These are phyloP conservation scores for Colostygia pectinataria DNA, from an alignment of 2,888 invertebrate genomes.

Conservation along the genomic window DNA sequence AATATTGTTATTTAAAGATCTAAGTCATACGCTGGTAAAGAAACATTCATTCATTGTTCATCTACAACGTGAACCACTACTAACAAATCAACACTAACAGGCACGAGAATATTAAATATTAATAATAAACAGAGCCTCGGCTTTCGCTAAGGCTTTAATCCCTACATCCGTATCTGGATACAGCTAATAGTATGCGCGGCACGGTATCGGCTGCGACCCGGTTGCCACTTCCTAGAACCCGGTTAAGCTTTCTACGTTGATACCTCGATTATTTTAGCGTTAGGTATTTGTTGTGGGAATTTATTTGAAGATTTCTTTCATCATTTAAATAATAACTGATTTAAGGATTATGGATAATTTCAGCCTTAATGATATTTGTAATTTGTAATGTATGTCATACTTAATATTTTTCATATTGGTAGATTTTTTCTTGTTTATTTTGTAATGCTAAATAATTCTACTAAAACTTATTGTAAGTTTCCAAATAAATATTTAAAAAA, in stretches of 20 bases:
- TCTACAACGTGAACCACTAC: not conserved
- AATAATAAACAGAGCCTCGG: slow-evolving; percentile 46
- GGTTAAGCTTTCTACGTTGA: slow-evolving; percentile 34
- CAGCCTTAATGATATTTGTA: too few species aligned
- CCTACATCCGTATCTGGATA: slow-evolving; percentile 38
- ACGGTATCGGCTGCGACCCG: slow-evolving; percentile 36
- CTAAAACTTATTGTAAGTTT: too few species aligned
- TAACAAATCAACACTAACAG: slow-evolving; percentile 31
- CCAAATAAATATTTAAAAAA: too few species aligned
- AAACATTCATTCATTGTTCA: too few species aligned
- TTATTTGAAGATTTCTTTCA: not conserved
- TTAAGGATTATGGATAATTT: too few species aligned
- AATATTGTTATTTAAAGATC: too few species aligned
- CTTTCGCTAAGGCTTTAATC: slow-evolving; percentile 43
- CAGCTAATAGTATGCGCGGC: slow-evolving; percentile 48
- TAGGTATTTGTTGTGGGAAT: slow-evolving; percentile 1
- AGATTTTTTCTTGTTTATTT: too few species aligned
- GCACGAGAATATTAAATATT: slow-evolving; percentile 45
- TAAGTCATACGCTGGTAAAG: too few species aligned
- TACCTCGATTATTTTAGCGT: slow-evolving; percentile 22
- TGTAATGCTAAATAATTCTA: too few species aligned
- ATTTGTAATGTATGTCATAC: too few species aligned
- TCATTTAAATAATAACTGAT: too few species aligned
- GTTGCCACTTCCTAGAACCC: slow-evolving; percentile 29
- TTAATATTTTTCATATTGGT: too few species aligned